phyloP scores from a whole-genome alignment of 1,140 invertebrate species.

The Aphidius ervi region DNA sequence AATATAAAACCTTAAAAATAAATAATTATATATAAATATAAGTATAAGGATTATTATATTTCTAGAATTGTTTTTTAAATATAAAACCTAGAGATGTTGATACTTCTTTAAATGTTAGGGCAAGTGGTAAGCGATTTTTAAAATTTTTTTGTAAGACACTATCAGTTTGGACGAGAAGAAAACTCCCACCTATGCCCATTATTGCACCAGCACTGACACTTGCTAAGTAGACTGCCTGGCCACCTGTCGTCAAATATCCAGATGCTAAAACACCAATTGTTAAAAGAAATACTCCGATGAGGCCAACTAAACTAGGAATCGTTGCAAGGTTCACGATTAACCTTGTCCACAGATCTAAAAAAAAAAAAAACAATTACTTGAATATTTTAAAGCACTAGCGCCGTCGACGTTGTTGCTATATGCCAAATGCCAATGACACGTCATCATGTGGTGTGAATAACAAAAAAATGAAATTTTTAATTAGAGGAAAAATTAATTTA shows the following conservation, averaged over 20 bases:
- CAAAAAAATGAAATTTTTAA: too few relatives aligned
- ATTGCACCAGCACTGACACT: constrained; percentile 43
- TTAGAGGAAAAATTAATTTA: too few relatives aligned
- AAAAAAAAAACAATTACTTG: background rate
- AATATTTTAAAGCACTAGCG: background rate
- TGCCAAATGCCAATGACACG: too few relatives aligned
- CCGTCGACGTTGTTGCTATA: too few relatives aligned
- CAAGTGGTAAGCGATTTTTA: constrained; percentile 30
- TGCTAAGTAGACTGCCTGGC: constrained; percentile 41
- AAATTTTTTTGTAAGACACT: constrained; percentile 37
- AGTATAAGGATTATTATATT: too few relatives aligned
- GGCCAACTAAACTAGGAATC: constrained; percentile 52
- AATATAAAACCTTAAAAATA: constrained; percentile 27
- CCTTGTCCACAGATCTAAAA: constrained; percentile 55
- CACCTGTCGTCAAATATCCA: constrained; percentile 42
- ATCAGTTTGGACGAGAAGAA: constrained; percentile 38
- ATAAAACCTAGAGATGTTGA: constrained; percentile 32
- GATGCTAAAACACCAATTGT: constrained; percentile 39
- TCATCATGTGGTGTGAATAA: too few relatives aligned
- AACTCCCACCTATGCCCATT: constrained; percentile 46
- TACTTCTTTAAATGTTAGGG: constrained; percentile 34
- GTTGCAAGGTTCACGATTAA: constrained; percentile 54
- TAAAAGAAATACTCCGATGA: constrained; percentile 41
- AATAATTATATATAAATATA: too few relatives aligned
- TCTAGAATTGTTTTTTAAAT: too few relatives aligned